phyloP scores from a whole-genome alignment of 2,797 vertebrate genomes.

The Malurus splendens region DNA sequence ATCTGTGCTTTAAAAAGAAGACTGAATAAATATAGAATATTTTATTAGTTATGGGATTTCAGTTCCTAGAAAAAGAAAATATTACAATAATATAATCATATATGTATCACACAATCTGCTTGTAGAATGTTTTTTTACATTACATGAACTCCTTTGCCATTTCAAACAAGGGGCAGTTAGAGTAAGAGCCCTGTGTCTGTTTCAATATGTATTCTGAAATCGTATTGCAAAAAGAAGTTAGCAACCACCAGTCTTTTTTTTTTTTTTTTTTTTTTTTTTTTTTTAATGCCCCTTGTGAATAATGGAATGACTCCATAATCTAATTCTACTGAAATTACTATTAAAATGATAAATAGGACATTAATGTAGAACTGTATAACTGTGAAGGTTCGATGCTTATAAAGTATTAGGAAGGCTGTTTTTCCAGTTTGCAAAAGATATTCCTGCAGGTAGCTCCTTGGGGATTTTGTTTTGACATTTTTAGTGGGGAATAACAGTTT shows the following conservation, averaged over 20 bases:
- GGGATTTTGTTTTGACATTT: background rate
- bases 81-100: background rate
- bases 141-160: background rate
- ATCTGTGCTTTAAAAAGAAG: background rate
- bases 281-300: background rate
- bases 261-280: too few relatives aligned
- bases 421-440: background rate
- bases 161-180: background rate
- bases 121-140: background rate
- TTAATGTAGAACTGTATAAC: background rate
- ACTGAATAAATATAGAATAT: conserved; percentile 8
- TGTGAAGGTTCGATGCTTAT: background rate
- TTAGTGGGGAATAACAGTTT: background rate
- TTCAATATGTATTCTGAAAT: background rate
- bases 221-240: background rate
- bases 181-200: background rate
- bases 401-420: background rate
- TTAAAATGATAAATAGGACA: background rate
- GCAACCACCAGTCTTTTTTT: background rate
- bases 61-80: background rate
- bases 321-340: background rate
- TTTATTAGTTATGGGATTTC: background rate
- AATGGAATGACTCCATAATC: background rate
- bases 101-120: background rate
- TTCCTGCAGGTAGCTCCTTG: background rate